phyloP scores from a whole-genome alignment of 2,113 vertebrate species.

The Numenius arquata region DNA sequence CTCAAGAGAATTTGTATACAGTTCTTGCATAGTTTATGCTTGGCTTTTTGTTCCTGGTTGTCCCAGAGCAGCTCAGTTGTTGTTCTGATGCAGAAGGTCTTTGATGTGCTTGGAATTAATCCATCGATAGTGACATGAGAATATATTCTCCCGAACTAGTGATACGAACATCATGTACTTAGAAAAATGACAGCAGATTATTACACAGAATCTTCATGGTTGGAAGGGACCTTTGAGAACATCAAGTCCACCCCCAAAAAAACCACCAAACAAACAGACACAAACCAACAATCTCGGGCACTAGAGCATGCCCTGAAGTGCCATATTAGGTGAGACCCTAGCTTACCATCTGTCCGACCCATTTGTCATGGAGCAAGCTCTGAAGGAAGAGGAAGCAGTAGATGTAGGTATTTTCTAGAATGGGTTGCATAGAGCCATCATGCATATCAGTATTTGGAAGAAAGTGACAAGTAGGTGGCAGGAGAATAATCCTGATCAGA shows the following conservation, averaged over 20 bases:
- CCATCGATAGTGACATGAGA: background rate
- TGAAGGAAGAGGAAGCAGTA: background rate
- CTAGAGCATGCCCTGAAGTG: too few species aligned
- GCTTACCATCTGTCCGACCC: background rate
- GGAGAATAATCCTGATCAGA: background rate
- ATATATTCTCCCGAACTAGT: background rate
- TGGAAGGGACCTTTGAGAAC: too few species aligned
- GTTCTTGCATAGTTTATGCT: background rate
- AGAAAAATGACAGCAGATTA: background rate
- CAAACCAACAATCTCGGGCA: too few species aligned
- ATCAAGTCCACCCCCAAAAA: too few species aligned
- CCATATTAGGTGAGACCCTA: background rate
- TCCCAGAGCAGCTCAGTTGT: background rate
- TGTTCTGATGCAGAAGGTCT: background rate
- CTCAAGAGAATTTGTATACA: background rate
- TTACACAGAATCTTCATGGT: too few species aligned
- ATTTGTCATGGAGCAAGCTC: background rate
- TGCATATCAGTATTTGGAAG: background rate
- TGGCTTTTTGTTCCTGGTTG: background rate
- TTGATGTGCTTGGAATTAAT: slow-evolving; percentile 21
- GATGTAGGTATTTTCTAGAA: background rate
- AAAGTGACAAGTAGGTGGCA: background rate
- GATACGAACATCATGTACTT: background rate
- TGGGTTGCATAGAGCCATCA: background rate
- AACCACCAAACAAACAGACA: too few species aligned